These are phyloP conservation scores for Gymnodraco acuticeps DNA, from an alignment of 2,797 vertebrate species.

Conservation along the genomic window DNA sequence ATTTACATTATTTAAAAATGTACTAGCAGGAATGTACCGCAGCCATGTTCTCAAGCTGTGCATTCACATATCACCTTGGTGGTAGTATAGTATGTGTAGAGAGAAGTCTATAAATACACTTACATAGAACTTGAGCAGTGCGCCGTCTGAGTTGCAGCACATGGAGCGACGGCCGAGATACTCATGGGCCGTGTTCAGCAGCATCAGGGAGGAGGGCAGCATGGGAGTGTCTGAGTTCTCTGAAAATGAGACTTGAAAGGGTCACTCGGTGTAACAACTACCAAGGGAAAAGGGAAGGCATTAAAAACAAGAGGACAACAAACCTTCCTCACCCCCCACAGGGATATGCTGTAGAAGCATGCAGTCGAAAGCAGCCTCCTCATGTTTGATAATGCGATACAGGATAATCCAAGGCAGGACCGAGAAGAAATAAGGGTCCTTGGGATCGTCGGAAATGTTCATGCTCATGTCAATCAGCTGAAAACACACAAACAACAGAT, in stretches of 20 bases:
- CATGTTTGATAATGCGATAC: constrained; percentile 93
- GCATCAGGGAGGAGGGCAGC: constrained; percentile 96
- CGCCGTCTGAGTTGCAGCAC: constrained; percentile 95
- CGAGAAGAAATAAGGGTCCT: constrained; percentile 93
- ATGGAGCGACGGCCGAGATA: constrained; percentile 94
- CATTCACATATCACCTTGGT: not conserved
- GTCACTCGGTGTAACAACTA: constrained; percentile 37
- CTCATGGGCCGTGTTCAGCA: constrained; percentile 96
- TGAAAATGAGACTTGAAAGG: constrained; percentile 68
- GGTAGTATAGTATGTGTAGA: constrained; percentile 1
- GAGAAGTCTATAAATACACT: constrained; percentile 67
- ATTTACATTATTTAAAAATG: not conserved
- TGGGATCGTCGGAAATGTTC: constrained; percentile 92
- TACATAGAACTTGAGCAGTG: constrained; percentile 96
- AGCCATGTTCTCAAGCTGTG: not conserved
- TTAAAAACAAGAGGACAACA: constrained; percentile 42
- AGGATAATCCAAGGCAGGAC: constrained; percentile 96
- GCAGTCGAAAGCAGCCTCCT: constrained; percentile 90
- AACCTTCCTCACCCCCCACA: constrained; percentile 90
- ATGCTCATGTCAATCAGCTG: constrained; percentile 97
- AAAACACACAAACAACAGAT: constrained; percentile 24
- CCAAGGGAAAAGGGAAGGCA: constrained; percentile 17
- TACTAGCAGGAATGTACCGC: not conserved
- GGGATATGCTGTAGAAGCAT: constrained; percentile 89
- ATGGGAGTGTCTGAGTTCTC: constrained; percentile 89